These are phyloP conservation scores for Hoplostethus atlanticus DNA, from an alignment of 2,797 vertebrate genomes.

Conservation along the genomic window DNA sequence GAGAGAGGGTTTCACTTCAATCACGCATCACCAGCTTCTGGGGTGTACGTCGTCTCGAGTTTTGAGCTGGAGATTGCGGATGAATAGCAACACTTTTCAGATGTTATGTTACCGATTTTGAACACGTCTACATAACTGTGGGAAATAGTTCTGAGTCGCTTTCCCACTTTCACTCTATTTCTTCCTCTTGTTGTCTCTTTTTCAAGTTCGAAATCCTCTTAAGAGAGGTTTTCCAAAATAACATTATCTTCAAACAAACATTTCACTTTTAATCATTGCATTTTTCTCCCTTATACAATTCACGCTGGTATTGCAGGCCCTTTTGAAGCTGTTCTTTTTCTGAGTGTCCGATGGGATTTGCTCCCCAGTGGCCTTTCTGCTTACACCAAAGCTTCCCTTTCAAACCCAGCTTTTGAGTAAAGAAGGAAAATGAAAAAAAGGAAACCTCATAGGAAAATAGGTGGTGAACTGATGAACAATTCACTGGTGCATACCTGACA, in stretches of 20 bases:
- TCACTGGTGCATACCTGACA: conserved; percentile 84
- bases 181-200: conserved; percentile 67
- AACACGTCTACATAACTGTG: conserved; percentile 78
- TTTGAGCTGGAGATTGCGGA: conserved; percentile 31
- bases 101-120: conserved; percentile 62
- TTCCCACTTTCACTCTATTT: conserved; percentile 74
- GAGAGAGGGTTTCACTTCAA: conserved; percentile 34
- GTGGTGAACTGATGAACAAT: conserved; percentile 84
- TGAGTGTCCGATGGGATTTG: conserved; percentile 78
- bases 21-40: conserved; percentile 27
- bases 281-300: conserved; percentile 80
- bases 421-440: conserved; percentile 68
- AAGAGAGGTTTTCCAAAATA: conserved; percentile 86
- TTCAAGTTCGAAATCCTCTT: conserved; percentile 82
- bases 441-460: conserved; percentile 82
- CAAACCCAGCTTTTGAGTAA: conserved; percentile 83
- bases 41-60: conserved; percentile 2
- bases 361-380: conserved; percentile 83
- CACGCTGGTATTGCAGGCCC: conserved; percentile 78
- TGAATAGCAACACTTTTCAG: conserved; percentile 52
- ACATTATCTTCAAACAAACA: conserved; percentile 89
- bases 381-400: conserved; percentile 87
- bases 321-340: conserved; percentile 86
- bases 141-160: conserved; percentile 77
- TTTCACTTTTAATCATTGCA: conserved; percentile 88